Conservation (phyloP, 2,113 vertebrate species). For the Cyprinodon brontotheroides region DNA sequence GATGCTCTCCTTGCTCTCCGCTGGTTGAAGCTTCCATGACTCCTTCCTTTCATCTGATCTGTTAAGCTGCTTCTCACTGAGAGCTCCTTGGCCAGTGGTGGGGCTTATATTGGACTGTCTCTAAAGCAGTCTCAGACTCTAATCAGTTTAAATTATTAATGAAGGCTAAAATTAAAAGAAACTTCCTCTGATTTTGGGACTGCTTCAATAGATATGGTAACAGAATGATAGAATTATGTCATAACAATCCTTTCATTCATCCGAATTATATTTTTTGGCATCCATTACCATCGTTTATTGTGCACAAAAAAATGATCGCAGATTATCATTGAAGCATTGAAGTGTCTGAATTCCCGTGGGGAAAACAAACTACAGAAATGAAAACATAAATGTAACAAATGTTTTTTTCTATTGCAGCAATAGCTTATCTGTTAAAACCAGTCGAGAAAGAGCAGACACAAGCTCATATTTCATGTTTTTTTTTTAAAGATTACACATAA, state of each 20-base stretch:
- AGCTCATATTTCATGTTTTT: too few species aligned
- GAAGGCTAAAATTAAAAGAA: neutral
- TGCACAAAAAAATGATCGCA: too few species aligned
- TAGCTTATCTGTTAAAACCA: too few species aligned
- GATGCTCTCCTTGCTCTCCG: slow-evolving; percentile 78
- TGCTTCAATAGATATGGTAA: neutral
- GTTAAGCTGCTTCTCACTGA: slow-evolving; percentile 76
- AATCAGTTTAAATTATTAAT: slow-evolving; percentile 6
- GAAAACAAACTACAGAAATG: too few species aligned
- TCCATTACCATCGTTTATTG: neutral
- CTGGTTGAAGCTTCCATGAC: slow-evolving; percentile 65
- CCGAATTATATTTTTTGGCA: neutral
- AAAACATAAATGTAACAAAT: too few species aligned
- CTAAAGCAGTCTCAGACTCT: slow-evolving; percentile 20
- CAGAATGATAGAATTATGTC: neutral
- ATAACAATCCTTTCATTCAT: neutral
- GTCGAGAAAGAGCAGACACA: too few species aligned
- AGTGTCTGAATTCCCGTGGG: too few species aligned
- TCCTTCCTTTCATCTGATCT: slow-evolving; percentile 80
- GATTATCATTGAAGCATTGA: too few species aligned
- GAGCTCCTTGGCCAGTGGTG: slow-evolving; percentile 51
- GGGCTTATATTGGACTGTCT: slow-evolving; percentile 44
- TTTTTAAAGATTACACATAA: too few species aligned
- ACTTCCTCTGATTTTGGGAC: neutral
- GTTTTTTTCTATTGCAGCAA: too few species aligned